phyloP scores from a whole-genome alignment of 2,888 invertebrate species.

The Drosophila stalkeri region DNA sequence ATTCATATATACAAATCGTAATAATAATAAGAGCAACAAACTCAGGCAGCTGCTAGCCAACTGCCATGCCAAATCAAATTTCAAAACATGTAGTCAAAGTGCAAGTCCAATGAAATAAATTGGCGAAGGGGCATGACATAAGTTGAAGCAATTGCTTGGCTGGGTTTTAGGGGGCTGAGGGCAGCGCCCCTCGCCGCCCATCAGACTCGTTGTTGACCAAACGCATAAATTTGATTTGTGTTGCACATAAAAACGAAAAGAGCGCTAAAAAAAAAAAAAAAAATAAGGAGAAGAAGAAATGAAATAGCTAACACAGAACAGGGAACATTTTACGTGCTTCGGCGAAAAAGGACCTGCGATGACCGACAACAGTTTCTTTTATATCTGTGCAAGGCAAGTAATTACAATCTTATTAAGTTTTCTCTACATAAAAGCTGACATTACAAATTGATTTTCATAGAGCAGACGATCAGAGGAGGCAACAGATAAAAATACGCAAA shows the following conservation, averaged over 20 bases:
- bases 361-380: conserved; percentile 20
- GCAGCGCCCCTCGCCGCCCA: conserved; percentile 27
- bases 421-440: conserved; percentile 18
- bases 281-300: neutral
- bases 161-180: neutral
- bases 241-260: conserved; percentile 58
- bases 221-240: conserved; percentile 79
- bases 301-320: conserved; percentile 32
- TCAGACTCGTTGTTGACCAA: conserved; percentile 69
- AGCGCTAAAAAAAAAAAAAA: conserved; percentile 33
- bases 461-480: neutral
- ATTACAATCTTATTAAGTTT: conserved; percentile 49
- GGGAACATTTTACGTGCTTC: conserved; percentile 24
- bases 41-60: conserved; percentile 28
- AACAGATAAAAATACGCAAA: too few species aligned
- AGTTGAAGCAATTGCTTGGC: conserved; percentile 32
- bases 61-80: conserved; percentile 61
- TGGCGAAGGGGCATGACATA: conserved; percentile 8
- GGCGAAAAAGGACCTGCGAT: neutral
- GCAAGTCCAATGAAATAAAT: conserved; percentile 6
- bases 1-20: conserved; percentile 40
- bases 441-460: conserved; percentile 37
- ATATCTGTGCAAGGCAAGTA: conserved; percentile 34
- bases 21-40: conserved; percentile 60
- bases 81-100: conserved; percentile 68